Evolutionary conservation across 1,140 invertebrate genomes (phyloP), one percentile per base, ranked within the genome.

Genomic region (Parapsyche elsis): DNA sequence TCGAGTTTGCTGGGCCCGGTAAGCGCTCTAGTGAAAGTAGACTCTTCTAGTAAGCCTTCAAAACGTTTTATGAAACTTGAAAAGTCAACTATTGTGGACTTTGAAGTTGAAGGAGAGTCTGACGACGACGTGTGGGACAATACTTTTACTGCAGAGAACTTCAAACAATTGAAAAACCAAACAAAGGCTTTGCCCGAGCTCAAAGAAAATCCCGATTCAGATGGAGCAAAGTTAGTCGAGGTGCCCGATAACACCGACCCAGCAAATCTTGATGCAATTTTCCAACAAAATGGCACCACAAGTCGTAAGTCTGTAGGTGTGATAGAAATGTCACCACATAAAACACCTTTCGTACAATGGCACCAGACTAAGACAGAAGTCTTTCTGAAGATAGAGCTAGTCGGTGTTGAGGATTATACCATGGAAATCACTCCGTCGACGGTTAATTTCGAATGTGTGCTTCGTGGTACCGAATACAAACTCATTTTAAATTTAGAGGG

Each of bases 381-480:
- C 14, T 75, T 16, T 9, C 10, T 75, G 4, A 75, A 75, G n/a
- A 75, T 75, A 0, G 73, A 75, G n/a, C 24, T 75, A 24, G 24
- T 75, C 0, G 73, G 73, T 9, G 73, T 75, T 7, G 73, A 74
- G 16, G 45, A 75, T 57, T 75, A 75, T 75, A 30, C 0, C 12
- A n/a, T 75, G 1, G 24, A 5, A 23, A 26, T 75, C 12, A 46
- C 61, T 2, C 24, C 5, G 14, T 57, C 45, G 24, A 57, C 30
- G 10, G 1, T 75, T 26, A n/a, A 21, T 75, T 75, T 75, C 24
- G 73, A 75, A n/a, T 45, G 26, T 16, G 9, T 26, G 5, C 24
- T 57, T 14, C 19, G 24, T n/a, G 73, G 73, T 14, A 24, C 5
- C 10, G n/a, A 16, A 7, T 75, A 75, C 16, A 75, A 75, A 57